Evolutionary conservation across 2,888 invertebrate species (phyloP).

Genomic region (Drosophila stalkeri): DNA sequence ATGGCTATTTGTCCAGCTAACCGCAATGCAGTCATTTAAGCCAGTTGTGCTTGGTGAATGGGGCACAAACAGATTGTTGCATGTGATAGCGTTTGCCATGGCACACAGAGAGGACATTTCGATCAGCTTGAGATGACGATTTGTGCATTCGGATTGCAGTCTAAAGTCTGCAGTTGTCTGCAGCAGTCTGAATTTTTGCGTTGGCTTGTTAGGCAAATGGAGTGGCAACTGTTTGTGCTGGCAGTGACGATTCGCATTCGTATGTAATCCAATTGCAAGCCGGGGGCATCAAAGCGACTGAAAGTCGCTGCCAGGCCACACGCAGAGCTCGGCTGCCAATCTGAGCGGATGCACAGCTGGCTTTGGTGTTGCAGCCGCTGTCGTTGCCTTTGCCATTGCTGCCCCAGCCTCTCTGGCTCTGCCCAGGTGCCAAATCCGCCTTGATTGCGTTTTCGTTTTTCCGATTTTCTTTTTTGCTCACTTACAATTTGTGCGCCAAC

Average conservation of each 20-base stretch:
- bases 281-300: slow-evolving; percentile 33
- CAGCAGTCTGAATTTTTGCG: background rate
- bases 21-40: background rate
- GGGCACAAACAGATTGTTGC: background rate
- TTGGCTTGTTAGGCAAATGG: slow-evolving; percentile 41
- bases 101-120: background rate
- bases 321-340: slow-evolving; percentile 17
- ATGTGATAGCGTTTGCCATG: background rate
- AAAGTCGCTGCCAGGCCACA: slow-evolving; percentile 35
- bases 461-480: background rate
- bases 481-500: slow-evolving; percentile 28
- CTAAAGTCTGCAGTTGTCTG: too few species aligned
- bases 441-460: slow-evolving; percentile 41
- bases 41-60: background rate
- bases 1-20: background rate
- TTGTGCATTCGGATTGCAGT: background rate
- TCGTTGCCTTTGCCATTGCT: background rate
- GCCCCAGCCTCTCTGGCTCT: background rate
- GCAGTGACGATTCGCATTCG: slow-evolving; percentile 12
- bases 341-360: slow-evolving; percentile 12
- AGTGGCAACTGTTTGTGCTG: slow-evolving; percentile 26
- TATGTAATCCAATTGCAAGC: slow-evolving; percentile 52
- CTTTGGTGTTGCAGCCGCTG: slow-evolving; percentile 2
- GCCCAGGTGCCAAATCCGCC: slow-evolving; percentile 47
- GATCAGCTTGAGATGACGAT: background rate